Conservation (phyloP, 2,113 vertebrate genomes). For the Percopsis transmontana region DNA sequence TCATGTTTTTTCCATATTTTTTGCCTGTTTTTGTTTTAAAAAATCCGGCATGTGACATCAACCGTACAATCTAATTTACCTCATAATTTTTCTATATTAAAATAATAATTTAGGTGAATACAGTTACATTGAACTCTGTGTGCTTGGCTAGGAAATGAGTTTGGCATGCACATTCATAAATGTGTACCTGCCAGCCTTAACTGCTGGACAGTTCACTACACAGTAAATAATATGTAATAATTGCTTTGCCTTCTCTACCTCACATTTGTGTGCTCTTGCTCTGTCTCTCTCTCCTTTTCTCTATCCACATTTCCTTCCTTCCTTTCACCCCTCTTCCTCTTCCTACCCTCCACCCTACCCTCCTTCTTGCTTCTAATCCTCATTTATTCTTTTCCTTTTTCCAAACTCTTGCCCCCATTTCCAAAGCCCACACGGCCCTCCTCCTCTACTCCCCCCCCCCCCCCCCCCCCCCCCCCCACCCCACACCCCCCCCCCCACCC, state of each 20-base stretch:
- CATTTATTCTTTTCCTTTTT: neutral
- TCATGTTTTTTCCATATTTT: too few relatives aligned
- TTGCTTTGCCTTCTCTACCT: slow-evolving; percentile 29
- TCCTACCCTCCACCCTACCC: neutral
- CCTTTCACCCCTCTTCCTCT: neutral
- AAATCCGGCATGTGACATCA: too few relatives aligned
- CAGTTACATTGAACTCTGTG: too few relatives aligned
- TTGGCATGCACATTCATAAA: slow-evolving; percentile 51
- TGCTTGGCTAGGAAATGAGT: too few relatives aligned
- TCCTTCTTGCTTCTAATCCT: slow-evolving; percentile 1
- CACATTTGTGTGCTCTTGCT: slow-evolving; percentile 1
- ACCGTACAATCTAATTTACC: too few relatives aligned
- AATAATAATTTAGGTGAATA: too few relatives aligned
- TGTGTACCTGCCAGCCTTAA: slow-evolving; percentile 62
- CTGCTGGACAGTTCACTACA: slow-evolving; percentile 46
- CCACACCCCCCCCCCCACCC: too few relatives aligned
- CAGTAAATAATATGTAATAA: slow-evolving; percentile 64
- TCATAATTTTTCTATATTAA: too few relatives aligned
- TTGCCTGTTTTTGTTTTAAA: too few relatives aligned
- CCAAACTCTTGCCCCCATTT: neutral
- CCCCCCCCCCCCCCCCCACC: too few relatives aligned
- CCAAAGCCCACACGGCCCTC: neutral
- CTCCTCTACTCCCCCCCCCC: neutral
- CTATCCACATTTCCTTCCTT: slow-evolving; percentile 23
- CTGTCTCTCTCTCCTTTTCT: neutral